Percentiles rank a stretch among this genome's conserved stretches.
phyloP scores from a whole-genome alignment of 1,140 invertebrate genomes.

The Mylabris phalerata region DNA sequence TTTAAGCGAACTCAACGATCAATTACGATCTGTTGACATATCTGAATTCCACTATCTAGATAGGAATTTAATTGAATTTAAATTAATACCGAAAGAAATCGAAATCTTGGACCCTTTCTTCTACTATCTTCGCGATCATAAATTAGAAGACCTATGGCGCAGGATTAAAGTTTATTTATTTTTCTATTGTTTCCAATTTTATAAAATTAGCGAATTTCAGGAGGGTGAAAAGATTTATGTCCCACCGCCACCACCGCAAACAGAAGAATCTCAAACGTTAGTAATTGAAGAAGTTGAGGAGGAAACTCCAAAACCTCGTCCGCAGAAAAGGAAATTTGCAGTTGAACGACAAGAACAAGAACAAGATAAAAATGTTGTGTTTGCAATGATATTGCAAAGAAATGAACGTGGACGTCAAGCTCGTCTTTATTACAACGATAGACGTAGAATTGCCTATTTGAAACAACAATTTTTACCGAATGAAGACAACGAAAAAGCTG shows the following conservation, averaged over 20 bases:
- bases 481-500: slow-evolving; percentile 2
- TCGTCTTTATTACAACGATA: slow-evolving; percentile 43
- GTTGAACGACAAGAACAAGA: neutral
- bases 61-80: slow-evolving; percentile 52
- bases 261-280: neutral
- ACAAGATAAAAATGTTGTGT: slow-evolving; percentile 17
- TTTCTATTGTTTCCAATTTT: neutral
- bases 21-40: slow-evolving; percentile 43
- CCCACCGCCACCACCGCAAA: slow-evolving; percentile 3
- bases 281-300: slow-evolving; percentile 2
- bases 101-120: slow-evolving; percentile 41
- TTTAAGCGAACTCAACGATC: slow-evolving; percentile 40
- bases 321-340: neutral
- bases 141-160: slow-evolving; percentile 32
- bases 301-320: neutral
- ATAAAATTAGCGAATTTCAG: slow-evolving; percentile 9
- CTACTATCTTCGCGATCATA: slow-evolving; percentile 25
- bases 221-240: slow-evolving; percentile 24
- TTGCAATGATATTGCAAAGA: slow-evolving; percentile 46
- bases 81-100: slow-evolving; percentile 49
- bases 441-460: slow-evolving; percentile 24
- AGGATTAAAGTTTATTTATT: slow-evolving; percentile 28
- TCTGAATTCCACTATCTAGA: slow-evolving; percentile 54
- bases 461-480: slow-evolving; percentile 7
- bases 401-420: slow-evolving; percentile 51